Conservation (phyloP, 1,140 invertebrate genomes). For the Lepidurus couesii region DNA sequence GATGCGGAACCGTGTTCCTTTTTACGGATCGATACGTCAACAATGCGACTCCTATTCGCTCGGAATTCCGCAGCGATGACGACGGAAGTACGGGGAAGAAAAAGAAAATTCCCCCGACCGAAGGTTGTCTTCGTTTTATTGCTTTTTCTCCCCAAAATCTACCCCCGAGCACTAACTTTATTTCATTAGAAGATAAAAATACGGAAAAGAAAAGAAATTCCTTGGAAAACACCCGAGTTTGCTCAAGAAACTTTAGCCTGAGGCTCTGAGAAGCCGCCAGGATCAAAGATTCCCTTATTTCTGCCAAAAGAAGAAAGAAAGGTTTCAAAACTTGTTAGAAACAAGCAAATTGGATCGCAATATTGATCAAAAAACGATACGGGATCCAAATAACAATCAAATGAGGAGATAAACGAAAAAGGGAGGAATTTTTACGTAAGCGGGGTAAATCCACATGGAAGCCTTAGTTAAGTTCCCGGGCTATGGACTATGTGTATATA, state of each 20-base stretch:
- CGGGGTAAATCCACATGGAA: background rate
- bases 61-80: conserved; percentile 10
- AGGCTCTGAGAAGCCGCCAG: too few relatives aligned
- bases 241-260: too few relatives aligned
- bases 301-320: too few relatives aligned
- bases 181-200: background rate
- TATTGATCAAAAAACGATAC: too few relatives aligned
- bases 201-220: background rate
- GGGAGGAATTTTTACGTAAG: background rate
- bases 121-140: background rate
- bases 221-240: too few relatives aligned
- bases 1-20: background rate
- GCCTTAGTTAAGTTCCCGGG: background rate
- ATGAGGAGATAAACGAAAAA: too few relatives aligned
- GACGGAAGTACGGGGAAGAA: background rate
- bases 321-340: too few relatives aligned
- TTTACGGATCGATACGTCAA: conserved; percentile 3
- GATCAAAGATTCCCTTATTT: too few relatives aligned
- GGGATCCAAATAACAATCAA: too few relatives aligned
- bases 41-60: background rate
- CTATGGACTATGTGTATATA: background rate
- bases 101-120: too few relatives aligned
- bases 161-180: background rate
- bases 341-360: too few relatives aligned
- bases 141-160: background rate